Conservation (phyloP, 2,113 vertebrate genomes). For the Sorex fumeus region DNA sequence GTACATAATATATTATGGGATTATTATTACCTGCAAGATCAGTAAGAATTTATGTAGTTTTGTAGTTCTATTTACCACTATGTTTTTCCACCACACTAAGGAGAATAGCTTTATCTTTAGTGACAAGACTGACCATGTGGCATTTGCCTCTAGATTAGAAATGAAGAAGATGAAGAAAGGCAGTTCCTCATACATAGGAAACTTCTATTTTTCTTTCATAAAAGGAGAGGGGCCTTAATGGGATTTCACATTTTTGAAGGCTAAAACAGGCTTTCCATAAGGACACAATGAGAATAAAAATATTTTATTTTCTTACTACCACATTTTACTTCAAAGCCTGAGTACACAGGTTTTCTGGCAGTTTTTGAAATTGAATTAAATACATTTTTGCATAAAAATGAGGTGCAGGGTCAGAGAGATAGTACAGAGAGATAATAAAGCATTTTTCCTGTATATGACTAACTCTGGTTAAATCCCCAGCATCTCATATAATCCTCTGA, state of each 20-base stretch:
- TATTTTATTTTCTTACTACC: not conserved
- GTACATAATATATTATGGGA: not conserved
- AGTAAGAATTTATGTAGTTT: conserved; percentile 11
- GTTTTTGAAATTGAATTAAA: too few species aligned
- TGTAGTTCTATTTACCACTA: conserved; percentile 39
- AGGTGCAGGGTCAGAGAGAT: too few species aligned
- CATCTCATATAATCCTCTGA: too few species aligned
- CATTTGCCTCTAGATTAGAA: conserved; percentile 20
- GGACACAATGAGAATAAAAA: conserved; percentile 28
- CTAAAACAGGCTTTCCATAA: conserved; percentile 66
- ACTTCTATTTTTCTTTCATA: conserved; percentile 17
- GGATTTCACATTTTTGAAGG: not conserved
- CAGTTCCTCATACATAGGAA: not conserved
- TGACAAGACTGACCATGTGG: not conserved
- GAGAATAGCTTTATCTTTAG: not conserved
- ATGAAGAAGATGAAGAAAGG: not conserved
- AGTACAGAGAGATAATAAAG: too few species aligned
- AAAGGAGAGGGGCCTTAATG: conserved; percentile 11
- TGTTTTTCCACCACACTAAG: conserved; percentile 11
- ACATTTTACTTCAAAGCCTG: too few species aligned
- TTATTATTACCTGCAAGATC: conserved; percentile 65
- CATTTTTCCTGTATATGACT: too few species aligned
- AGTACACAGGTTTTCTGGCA: too few species aligned
- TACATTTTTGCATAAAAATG: too few species aligned
- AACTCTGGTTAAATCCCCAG: too few species aligned